Conservation (phyloP, 2,888 invertebrate species). For the Dromius quadrimaculatus region DNA sequence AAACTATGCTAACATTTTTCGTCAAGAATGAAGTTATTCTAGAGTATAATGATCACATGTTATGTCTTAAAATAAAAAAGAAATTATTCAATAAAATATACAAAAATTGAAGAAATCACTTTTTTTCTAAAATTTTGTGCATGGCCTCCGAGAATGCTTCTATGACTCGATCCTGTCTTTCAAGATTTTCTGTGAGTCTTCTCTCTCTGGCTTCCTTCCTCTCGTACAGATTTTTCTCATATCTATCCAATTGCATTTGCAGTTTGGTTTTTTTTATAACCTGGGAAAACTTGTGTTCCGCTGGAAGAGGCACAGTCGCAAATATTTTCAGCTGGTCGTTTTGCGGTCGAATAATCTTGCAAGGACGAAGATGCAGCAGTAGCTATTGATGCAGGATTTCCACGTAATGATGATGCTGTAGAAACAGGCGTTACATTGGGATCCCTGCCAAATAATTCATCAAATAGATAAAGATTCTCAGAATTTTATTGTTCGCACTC, state of each 20-base stretch:
- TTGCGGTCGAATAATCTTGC: constrained; percentile 1
- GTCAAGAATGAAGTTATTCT: no score
- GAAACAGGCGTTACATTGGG: constrained; percentile 4
- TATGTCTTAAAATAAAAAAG: no score
- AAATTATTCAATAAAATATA: no score
- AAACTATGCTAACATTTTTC: no score
- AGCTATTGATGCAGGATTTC: not conserved
- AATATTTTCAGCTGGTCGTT: not conserved
- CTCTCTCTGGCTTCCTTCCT: no score
- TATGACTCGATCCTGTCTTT: no score
- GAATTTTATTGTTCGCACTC: not conserved
- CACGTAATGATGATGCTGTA: constrained; percentile 6
- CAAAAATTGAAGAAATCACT: no score
- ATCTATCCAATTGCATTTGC: not conserved
- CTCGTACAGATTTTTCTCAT: constrained; percentile 6
- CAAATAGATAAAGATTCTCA: not conserved
- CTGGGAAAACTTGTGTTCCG: not conserved
- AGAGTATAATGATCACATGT: no score
- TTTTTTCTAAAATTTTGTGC: no score
- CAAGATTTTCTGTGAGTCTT: no score
- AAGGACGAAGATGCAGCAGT: not conserved
- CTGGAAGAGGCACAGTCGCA: not conserved
- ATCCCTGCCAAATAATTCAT: constrained; percentile 5
- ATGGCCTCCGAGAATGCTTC: no score
- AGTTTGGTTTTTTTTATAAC: not conserved